Conservation (phyloP, 2,797 vertebrate species). For the Cyprinodon diabolis region DNA sequence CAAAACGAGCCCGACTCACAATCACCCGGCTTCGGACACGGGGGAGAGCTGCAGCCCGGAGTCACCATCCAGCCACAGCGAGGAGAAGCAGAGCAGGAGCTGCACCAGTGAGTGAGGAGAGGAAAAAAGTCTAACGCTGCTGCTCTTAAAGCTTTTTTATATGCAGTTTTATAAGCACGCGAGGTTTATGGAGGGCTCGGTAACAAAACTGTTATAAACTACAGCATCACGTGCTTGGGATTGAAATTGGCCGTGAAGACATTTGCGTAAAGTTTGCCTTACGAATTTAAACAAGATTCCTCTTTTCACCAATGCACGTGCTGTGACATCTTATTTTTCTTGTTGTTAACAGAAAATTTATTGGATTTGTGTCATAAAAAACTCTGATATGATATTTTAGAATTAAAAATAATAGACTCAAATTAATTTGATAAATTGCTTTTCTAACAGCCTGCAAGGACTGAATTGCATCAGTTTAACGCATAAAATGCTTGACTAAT, state of each 20-base stretch:
- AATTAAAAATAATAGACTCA: neutral
- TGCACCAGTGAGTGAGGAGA: constrained; percentile 87
- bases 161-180: constrained; percentile 99
- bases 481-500: neutral
- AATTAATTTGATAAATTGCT: neutral
- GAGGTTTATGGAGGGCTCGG: constrained; percentile 98
- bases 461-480: neutral
- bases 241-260: constrained; percentile 99
- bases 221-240: constrained; percentile 96
- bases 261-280: constrained; percentile 79
- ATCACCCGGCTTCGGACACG: constrained; percentile 82
- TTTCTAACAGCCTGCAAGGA: neutral
- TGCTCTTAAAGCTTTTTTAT: constrained; percentile 98
- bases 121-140: constrained; percentile 86
- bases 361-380: too few relatives aligned
- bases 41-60: constrained; percentile 92
- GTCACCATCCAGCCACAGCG: constrained; percentile 94
- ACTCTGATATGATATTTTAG: too few relatives aligned
- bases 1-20: constrained; percentile 78
- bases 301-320: neutral
- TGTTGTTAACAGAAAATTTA: too few relatives aligned
- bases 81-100: constrained; percentile 89
- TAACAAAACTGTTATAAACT: constrained; percentile 98
- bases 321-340: neutral
- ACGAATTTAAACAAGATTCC: constrained; percentile 34